Conservation (phyloP, 53 echinoderm and acorn worm genomes). For the Glandiceps talaboti region DNA sequence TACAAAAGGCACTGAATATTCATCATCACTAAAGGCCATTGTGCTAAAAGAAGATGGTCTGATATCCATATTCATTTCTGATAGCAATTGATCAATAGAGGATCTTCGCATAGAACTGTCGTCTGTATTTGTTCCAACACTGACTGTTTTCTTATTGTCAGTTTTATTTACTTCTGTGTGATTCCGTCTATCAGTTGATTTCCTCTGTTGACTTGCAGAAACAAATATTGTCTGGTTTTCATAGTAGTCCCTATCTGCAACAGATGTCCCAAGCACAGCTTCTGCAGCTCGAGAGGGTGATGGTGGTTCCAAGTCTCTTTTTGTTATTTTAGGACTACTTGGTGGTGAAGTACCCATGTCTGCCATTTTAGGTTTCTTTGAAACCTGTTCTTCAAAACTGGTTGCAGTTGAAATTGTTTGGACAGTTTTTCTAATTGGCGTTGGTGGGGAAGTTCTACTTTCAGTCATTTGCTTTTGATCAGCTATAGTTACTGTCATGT, state of each 20-base stretch:
- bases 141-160: neutral
- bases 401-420: neutral
- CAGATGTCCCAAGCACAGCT: neutral
- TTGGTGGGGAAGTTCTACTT: neutral
- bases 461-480: neutral
- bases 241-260: neutral
- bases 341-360: neutral
- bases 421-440: neutral
- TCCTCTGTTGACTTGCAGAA: neutral
- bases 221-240: neutral
- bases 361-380: neutral
- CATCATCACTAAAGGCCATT: neutral
- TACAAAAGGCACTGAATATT: neutral
- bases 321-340: neutral
- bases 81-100: neutral
- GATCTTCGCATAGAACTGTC: neutral
- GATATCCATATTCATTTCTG: neutral
- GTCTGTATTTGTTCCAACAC: neutral
- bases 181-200: neutral
- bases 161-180: neutral
- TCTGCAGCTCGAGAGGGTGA: neutral
- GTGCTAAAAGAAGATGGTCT: neutral
- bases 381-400: neutral
- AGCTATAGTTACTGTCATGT: neutral
- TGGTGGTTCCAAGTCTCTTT: neutral